Percentiles rank a stretch among this genome's conserved stretches.
Conservation (phyloP, 2,797 vertebrate genomes). For the Poecilia gillii region DNA sequence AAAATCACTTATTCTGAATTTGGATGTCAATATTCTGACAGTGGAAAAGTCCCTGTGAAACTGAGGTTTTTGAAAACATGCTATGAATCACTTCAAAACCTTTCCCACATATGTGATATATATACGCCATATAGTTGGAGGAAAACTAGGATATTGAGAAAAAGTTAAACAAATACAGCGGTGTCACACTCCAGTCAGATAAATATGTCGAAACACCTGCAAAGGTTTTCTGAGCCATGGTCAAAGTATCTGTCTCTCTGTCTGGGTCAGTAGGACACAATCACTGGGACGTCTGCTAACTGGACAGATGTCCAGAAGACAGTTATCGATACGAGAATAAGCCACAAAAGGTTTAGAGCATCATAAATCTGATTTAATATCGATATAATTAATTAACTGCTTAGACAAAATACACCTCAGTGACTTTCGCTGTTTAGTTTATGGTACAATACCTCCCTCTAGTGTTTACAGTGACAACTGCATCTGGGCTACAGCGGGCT, state of each 20-base stretch:
- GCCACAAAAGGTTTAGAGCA: not conserved
- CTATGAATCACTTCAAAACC: not conserved
- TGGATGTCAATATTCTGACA: too few species aligned
- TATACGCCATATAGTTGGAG: too few species aligned
- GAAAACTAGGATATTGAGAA: not conserved
- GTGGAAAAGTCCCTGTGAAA: too few species aligned
- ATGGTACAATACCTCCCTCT: slow-evolving; percentile 11
- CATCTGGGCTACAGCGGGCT: not conserved
- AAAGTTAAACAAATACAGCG: not conserved
- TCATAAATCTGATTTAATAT: not conserved
- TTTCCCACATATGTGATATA: not conserved
- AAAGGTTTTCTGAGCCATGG: too few species aligned
- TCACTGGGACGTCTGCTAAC: too few species aligned
- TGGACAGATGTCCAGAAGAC: not conserved
- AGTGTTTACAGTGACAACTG: slow-evolving; percentile 13
- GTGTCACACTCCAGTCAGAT: not conserved
- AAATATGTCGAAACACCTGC: too few species aligned
- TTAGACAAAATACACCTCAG: not conserved
- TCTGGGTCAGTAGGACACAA: too few species aligned
- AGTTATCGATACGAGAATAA: not conserved
- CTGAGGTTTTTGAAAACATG: too few species aligned
- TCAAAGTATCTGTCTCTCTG: too few species aligned
- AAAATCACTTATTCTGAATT: not conserved
- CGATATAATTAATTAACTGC: not conserved
- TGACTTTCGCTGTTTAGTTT: not conserved